Percentiles rank a stretch among this genome's conserved stretches.
These are phyloP conservation scores for Coleophora deauratella DNA, from an alignment of 2,888 invertebrate genomes.

Conservation along the genomic window DNA sequence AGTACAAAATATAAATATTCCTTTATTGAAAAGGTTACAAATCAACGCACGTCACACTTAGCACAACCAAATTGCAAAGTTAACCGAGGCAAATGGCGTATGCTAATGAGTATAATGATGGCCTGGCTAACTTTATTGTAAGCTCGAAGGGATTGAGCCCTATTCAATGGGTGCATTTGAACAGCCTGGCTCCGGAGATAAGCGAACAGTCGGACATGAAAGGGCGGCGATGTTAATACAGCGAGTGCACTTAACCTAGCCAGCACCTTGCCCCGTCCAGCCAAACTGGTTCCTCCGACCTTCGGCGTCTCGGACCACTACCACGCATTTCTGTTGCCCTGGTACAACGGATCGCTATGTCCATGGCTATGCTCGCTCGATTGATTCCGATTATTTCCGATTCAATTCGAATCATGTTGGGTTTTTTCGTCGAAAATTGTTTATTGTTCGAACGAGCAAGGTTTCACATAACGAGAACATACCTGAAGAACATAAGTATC, in stretches of 20 bases:
- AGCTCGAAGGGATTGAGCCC: conserved; percentile 11
- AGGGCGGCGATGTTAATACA: conserved; percentile 67
- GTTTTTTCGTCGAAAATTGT: conserved; percentile 6
- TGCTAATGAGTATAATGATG: too few species aligned
- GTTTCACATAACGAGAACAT: too few species aligned
- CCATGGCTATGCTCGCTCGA: too few species aligned
- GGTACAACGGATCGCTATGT: conserved; percentile 49
- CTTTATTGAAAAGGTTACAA: too few species aligned
- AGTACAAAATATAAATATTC: too few species aligned
- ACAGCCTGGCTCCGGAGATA: conserved; percentile 57
- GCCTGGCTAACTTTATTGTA: background rate
- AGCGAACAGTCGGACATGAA: conserved; percentile 65
- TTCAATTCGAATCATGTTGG: conserved; percentile 27
- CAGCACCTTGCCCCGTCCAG: conserved; percentile 65
- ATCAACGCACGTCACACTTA: too few species aligned
- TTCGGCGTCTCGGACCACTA: conserved; percentile 44
- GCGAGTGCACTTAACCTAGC: conserved; percentile 66
- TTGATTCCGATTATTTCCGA: conserved; percentile 43
- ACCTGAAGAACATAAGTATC: too few species aligned
- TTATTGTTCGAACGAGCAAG: too few species aligned
- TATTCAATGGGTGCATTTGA: conserved; percentile 64
- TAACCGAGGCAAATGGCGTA: too few species aligned
- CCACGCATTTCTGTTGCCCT: conserved; percentile 52
- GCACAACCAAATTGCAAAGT: too few species aligned
- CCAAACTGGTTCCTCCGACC: conserved; percentile 67